Conservation (phyloP, 2,113 vertebrate species). For the Coregonus clupeaformis region DNA sequence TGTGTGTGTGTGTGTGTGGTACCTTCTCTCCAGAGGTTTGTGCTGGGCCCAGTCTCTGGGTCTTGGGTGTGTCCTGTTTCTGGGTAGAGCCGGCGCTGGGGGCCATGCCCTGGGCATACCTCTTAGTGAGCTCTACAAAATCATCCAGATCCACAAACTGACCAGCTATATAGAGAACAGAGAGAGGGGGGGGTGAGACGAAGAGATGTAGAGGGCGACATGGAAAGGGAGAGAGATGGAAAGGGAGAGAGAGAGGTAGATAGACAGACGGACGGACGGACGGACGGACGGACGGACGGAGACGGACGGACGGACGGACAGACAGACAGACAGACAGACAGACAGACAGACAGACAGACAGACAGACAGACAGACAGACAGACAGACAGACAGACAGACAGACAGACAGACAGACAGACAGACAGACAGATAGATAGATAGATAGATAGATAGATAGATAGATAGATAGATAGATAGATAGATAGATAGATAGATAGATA, state of each 20-base stretch:
- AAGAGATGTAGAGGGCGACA: background rate
- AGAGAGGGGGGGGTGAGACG: background rate
- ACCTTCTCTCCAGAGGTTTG: background rate
- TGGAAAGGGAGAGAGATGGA: background rate
- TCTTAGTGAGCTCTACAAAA: constrained; percentile 96
- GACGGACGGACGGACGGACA: too few species aligned
- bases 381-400: too few species aligned
- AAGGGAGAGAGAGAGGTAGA: background rate
- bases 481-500: too few species aligned
- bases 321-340: too few species aligned
- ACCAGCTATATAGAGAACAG: constrained; percentile 65
- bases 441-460: background rate
- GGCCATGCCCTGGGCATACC: constrained; percentile 86
- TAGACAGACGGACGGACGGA: too few species aligned
- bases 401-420: too few species aligned
- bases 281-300: too few species aligned
- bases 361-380: too few species aligned
- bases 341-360: too few species aligned
- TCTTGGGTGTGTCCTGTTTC: constrained; percentile 24
- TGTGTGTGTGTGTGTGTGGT: background rate
- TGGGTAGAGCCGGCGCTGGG: constrained; percentile 60
- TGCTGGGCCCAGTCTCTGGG: background rate
- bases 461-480: too few species aligned
- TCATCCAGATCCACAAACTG: constrained; percentile 86
- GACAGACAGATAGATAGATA: too few species aligned